Evolutionary conservation across 1,140 invertebrate genomes (phyloP).

Genomic region (Brachionus rotundiformis): DNA sequence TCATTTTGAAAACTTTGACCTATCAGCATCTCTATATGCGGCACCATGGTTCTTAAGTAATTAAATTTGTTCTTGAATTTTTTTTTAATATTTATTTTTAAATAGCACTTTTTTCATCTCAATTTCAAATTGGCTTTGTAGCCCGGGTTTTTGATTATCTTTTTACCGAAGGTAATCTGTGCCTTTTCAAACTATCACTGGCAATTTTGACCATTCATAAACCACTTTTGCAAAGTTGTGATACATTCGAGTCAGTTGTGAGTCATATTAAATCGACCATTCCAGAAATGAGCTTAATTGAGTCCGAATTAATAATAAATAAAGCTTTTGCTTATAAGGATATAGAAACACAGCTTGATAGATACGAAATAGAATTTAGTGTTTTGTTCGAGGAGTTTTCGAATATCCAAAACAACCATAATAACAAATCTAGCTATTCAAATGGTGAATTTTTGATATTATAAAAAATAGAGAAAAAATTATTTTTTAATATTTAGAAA

Average conservation of each 20-base stretch:
- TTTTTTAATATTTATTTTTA: neutral
- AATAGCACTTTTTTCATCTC: slow-evolving; percentile 18
- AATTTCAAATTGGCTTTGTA: slow-evolving; percentile 46
- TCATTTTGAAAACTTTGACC: slow-evolving; percentile 28
- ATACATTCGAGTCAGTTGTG: slow-evolving; percentile 38
- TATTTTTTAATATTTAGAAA: neutral
- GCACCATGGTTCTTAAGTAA: slow-evolving; percentile 38
- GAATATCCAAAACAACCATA: neutral
- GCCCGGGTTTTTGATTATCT: slow-evolving; percentile 45
- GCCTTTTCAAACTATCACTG: slow-evolving; percentile 20
- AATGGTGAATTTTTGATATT: neutral
- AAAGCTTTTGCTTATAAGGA: slow-evolving; percentile 10
- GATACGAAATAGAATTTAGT: slow-evolving; percentile 36
- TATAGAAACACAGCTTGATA: neutral
- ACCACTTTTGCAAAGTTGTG: slow-evolving; percentile 28
- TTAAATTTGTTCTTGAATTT: neutral
- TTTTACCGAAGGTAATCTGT: slow-evolving; percentile 2
- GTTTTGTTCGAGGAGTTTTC: slow-evolving; percentile 40
- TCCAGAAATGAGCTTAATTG: slow-evolving; percentile 51
- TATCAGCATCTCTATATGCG: slow-evolving; percentile 25
- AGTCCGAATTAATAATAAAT: slow-evolving; percentile 43
- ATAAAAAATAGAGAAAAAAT: neutral
- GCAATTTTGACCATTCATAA: slow-evolving; percentile 32
- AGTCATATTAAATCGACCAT: slow-evolving; percentile 35
- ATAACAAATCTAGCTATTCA: neutral